Base-by-base conservation (phyloP, 2,888 invertebrate species). In the Trichopria drosophilae region DNA sequence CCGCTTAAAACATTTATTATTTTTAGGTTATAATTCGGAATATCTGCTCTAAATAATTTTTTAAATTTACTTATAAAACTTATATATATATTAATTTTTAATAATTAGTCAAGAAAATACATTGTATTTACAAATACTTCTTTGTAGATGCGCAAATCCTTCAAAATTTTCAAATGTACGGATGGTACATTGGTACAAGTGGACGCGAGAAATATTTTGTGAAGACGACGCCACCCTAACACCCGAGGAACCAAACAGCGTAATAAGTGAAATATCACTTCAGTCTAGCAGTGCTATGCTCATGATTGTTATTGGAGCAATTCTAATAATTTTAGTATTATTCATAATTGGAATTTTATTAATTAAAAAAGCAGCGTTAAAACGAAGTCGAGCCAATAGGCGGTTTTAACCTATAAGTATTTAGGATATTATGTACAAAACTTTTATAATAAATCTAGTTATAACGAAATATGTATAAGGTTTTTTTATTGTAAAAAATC, bases 111-210 rank as follows among this genome's bases (percentile, higher is more conserved):
- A n/a, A n/a, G n/a, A n/a, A n/a, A n/a, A n/a, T n/a, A n/a, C n/a
- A n/a, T n/a, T n/a, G n/a, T n/a, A n/a, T n/a, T n/a, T n/a, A n/a
- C n/a, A n/a, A n/a, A n/a, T n/a, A n/a, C n/a, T n/a, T n/a, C n/a
- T 45, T 61, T 55, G 3, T 68, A 83, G 83, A 62, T 83, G 83
- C 39, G 77, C 74, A 1, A 73, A 76, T 0, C 83, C 83, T 0
- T 69, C 76, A 1, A 72, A 73, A 1, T 69, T 79, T 44, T 73
- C 75, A 34, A 78, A 79, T 4, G 69, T 77, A 10, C 78, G 83
- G 1, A 69, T 83, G 61, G 79, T 83, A 12, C 83, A 83, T 65
- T 83, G 81, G 81, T 81, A 80, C 67, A 78, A 80, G 63, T 81
- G 82, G 81, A 77, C 78, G 2, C 75, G 77, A 37, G 69, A 74